Evolutionary conservation across 2,113 vertebrate species (phyloP), one percentile per base, ranked within the genome.

Genomic region (Garra rufa): DNA sequence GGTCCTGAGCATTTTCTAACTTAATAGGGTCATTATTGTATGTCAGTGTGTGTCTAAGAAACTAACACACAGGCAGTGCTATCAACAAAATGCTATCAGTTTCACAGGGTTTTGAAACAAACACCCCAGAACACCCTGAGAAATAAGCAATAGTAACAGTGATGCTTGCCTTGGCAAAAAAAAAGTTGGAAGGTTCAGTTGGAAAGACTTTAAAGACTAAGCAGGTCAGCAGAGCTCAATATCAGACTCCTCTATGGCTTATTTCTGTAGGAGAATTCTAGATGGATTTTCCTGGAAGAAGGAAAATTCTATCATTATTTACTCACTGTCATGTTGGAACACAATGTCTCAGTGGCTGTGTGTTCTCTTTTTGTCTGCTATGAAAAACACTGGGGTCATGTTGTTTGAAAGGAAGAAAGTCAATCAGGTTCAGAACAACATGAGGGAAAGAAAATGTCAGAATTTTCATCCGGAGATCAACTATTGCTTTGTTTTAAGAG

Each of bases 21-120:
- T 43, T 59, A 61, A 78, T 77, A 57, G 19, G 75, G 10, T 77
- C 17, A 57, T 77, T 77, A 57, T 14, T 76, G 44, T 57, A 57
- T 76, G 48, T 76, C 52, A 77, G 11, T 13, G 5, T 34, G 19
- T 0, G 4, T 59, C 76, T 59, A 43, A 61, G 43, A 74, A 74
- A 74, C 70, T 26, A 46, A 46, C 11, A 69, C 28, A 73, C 6
- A 15, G 71, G 71, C 43, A 74, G 21, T 34, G 67, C 67, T 4
- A 21, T 9, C 8, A 41, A 70, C 17, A 70, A 30, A 65, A 21
- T 70, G 67, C 9, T 43, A 70, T 70, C 19, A 10, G 19, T 34
- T 70, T 48, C 43, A 48, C 4, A 28, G 6, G 5, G n/a, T 34
- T n/a, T 43, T 70, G 19, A n/a, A 43, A 69, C 4, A 48, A 48